Percentiles rank a stretch among this genome's conserved stretches.
Conservation (phyloP, 2,888 invertebrate species). For the Habroteleia sp. region DNA sequence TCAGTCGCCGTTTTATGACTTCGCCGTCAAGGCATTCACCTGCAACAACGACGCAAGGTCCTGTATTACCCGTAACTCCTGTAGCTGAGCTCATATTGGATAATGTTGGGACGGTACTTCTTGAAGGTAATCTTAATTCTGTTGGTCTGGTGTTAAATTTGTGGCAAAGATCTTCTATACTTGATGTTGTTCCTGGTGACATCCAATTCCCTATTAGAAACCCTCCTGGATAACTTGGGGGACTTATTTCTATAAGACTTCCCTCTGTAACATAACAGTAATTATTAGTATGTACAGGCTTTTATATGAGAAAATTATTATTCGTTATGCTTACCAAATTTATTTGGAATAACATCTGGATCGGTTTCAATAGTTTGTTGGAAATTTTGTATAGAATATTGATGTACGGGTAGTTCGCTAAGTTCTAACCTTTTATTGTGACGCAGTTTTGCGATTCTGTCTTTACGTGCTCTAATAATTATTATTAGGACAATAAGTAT, state of each 20-base stretch:
- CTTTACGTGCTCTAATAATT: slow-evolving; percentile 82
- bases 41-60: slow-evolving; percentile 77
- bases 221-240: slow-evolving; percentile 78
- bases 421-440: slow-evolving; percentile 76
- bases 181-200: slow-evolving; percentile 81
- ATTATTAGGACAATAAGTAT: slow-evolving; percentile 82
- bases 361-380: slow-evolving; percentile 84
- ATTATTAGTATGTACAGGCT: neutral
- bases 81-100: slow-evolving; percentile 67
- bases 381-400: slow-evolving; percentile 76
- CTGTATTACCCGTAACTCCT: slow-evolving; percentile 72
- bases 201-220: slow-evolving; percentile 81
- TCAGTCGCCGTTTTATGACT: slow-evolving; percentile 92
- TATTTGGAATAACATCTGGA: slow-evolving; percentile 89
- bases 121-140: slow-evolving; percentile 78
- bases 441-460: slow-evolving; percentile 76
- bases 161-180: slow-evolving; percentile 79
- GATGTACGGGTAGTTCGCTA: slow-evolving; percentile 76
- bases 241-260: slow-evolving; percentile 77
- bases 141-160: slow-evolving; percentile 78
- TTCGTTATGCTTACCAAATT: slow-evolving; percentile 87
- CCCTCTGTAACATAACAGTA: slow-evolving; percentile 72
- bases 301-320: too few species aligned
- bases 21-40: slow-evolving; percentile 87
- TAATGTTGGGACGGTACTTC: slow-evolving; percentile 75